phyloP scores from a whole-genome alignment of 2,797 vertebrate genomes.

The Macroramphosus scolopax region DNA sequence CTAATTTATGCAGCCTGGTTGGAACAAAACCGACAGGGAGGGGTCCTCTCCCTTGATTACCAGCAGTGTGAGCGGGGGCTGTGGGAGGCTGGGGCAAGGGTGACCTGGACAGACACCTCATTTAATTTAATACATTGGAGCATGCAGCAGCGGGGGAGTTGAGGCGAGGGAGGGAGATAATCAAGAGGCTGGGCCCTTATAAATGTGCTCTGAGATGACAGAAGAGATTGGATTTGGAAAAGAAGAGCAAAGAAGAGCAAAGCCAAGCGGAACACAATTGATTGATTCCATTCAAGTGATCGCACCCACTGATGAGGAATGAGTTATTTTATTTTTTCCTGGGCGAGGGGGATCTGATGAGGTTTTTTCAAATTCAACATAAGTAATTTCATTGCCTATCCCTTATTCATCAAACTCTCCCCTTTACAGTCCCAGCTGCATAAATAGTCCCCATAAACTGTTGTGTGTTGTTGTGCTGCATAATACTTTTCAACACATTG shows the following conservation, averaged over 20 bases:
- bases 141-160: slow-evolving; percentile 77
- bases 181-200: slow-evolving; percentile 83
- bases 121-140: slow-evolving; percentile 93
- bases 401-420: slow-evolving; percentile 57
- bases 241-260: slow-evolving; percentile 82
- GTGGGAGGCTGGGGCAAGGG: slow-evolving; percentile 74
- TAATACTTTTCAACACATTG: too few species aligned
- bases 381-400: slow-evolving; percentile 59
- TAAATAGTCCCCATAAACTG: slow-evolving; percentile 40
- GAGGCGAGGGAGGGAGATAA: slow-evolving; percentile 83
- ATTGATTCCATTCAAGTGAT: slow-evolving; percentile 88
- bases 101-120: slow-evolving; percentile 90
- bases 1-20: slow-evolving; percentile 77
- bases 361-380: slow-evolving; percentile 54
- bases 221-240: slow-evolving; percentile 94
- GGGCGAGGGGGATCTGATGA: slow-evolving; percentile 57
- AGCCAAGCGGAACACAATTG: slow-evolving; percentile 86
- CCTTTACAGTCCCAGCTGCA: slow-evolving; percentile 36
- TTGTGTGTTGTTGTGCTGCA: slow-evolving; percentile 27
- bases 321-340: slow-evolving; percentile 57
- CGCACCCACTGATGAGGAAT: slow-evolving; percentile 76
- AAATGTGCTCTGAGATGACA: slow-evolving; percentile 90
- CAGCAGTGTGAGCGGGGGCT: slow-evolving; percentile 71
- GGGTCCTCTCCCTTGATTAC: slow-evolving; percentile 79
- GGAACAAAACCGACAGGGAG: slow-evolving; percentile 70